phyloP scores from a whole-genome alignment of 2,888 invertebrate genomes.

The Cephalotes varians region DNA sequence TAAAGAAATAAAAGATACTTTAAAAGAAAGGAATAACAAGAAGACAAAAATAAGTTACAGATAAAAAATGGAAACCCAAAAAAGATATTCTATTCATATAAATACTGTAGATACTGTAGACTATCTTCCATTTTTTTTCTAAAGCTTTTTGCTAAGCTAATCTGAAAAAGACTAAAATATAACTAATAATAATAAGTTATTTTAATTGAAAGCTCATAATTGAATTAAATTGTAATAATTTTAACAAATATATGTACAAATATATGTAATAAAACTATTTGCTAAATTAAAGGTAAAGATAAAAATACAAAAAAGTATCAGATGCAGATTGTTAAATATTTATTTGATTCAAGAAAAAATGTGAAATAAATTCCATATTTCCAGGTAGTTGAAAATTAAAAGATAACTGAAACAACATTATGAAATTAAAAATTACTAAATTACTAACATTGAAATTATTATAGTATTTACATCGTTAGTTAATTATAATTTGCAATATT shows the following conservation, averaged over 20 bases:
- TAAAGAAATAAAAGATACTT: background rate
- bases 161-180: background rate
- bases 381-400: background rate
- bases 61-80: background rate
- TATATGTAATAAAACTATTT: background rate
- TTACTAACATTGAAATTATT: background rate
- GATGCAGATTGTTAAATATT: background rate
- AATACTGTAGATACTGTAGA: background rate
- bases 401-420: conserved; percentile 13
- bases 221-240: background rate
- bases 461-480: background rate
- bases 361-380: background rate
- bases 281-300: background rate
- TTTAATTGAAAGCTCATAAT: background rate
- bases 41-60: background rate
- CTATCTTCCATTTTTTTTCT: background rate
- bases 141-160: background rate
- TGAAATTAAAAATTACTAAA: background rate
- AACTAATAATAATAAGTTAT: background rate
- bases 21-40: background rate
- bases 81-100: background rate
- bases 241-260: background rate
- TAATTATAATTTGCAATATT: conserved; percentile 4
- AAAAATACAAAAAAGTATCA: conserved; percentile 3
- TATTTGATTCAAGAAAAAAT: background rate